Evolutionary conservation across 2,797 vertebrate species (phyloP).

Genomic region (Bradypus variegatus): DNA sequence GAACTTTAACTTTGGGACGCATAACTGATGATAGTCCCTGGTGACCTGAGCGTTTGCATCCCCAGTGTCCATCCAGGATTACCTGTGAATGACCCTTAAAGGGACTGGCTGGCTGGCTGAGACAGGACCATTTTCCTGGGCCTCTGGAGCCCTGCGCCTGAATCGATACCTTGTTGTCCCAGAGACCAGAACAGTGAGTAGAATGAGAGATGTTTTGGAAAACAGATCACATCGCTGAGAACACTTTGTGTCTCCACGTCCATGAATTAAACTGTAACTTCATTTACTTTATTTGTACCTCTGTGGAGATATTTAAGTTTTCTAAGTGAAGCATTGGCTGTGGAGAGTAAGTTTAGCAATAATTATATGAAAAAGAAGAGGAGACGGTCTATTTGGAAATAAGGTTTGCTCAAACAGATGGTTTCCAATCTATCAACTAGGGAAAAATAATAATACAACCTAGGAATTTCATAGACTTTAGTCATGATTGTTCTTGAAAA

Average conservation of each 20-base stretch:
- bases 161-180: background rate
- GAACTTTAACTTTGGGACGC: background rate
- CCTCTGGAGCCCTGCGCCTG: background rate
- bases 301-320: background rate
- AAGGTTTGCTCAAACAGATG: background rate
- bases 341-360: background rate
- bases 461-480: background rate
- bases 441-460: background rate
- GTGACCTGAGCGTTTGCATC: background rate
- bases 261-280: background rate
- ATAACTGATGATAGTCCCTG: background rate
- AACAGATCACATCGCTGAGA: background rate
- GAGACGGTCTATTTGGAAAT: background rate
- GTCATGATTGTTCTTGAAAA: conserved; percentile 27
- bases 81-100: background rate
- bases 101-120: background rate
- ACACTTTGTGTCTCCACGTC: background rate
- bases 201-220: background rate
- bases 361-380: conserved; percentile 25
- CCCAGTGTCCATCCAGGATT: background rate
- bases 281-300: background rate
- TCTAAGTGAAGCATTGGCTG: background rate
- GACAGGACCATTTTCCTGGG: conserved; percentile 26
- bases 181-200: background rate
- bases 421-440: background rate